A percentile compares a stretch with the other conserved stretches of the same genome.
Evolutionary conservation across 2,888 invertebrate species (phyloP).

Genomic region (Hypsopygia costalis): DNA sequence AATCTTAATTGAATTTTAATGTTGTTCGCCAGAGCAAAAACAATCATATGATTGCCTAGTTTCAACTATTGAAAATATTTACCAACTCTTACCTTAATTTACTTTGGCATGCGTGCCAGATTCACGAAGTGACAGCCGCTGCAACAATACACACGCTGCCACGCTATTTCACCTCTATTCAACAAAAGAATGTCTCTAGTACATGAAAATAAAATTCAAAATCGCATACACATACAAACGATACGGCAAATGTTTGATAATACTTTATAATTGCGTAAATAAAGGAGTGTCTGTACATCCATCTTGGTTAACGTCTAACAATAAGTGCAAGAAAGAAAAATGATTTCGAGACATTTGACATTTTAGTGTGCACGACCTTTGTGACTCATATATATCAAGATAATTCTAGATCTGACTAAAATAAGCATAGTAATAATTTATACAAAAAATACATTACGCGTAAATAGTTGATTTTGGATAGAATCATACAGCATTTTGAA

Average conservation of each 20-base stretch:
- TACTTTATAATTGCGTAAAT: slow-evolving; percentile 21
- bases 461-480: neutral
- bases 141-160: too few relatives aligned
- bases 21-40: too few relatives aligned
- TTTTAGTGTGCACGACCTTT: slow-evolving; percentile 32
- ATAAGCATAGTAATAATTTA: neutral
- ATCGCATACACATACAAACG: too few relatives aligned
- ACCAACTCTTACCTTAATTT: neutral
- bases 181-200: too few relatives aligned
- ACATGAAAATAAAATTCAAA: too few relatives aligned
- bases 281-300: slow-evolving; percentile 20
- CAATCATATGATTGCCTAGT: too few relatives aligned
- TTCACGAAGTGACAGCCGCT: neutral
- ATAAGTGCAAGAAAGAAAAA: slow-evolving; percentile 35
- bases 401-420: slow-evolving; percentile 1
- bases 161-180: too few relatives aligned
- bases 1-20: too few relatives aligned
- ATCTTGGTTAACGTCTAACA: slow-evolving; percentile 13
- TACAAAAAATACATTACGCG: neutral
- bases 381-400: slow-evolving; percentile 19
- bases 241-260: too few relatives aligned
- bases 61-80: neutral
- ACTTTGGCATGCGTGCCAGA: slow-evolving; percentile 1
- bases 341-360: slow-evolving; percentile 27
- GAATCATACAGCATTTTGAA: neutral